Base-by-base conservation (phyloP, 1,140 invertebrate genomes). In the Heliconius hermathena region DNA sequence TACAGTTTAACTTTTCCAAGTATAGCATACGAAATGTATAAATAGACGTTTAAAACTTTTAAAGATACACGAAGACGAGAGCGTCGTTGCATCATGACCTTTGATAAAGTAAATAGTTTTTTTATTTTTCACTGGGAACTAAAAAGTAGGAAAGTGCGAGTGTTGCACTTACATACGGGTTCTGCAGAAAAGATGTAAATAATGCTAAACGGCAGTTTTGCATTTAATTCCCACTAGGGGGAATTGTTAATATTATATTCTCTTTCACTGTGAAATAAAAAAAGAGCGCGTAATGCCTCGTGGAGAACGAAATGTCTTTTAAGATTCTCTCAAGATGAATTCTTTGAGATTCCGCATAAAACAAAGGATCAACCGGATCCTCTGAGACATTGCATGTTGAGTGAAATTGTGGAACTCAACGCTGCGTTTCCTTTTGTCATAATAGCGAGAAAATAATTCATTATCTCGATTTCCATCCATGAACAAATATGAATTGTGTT, bases 51-150 rank as follows among this genome's bases (percentile, higher is more conserved):
- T 66, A 66, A 66, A 66, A 66, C 22, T 66, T 66, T 66, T 26
- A 66, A 29, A 66, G 60, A 66, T 66, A 66, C 60, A 66, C 60
- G 22, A 66, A 66, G 60, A 66, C 60, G 60, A n/a, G n/a, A n/a
- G 26, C 16, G 13, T 66, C 60, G 60, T 66, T 66, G 60, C 60
- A 66, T n/a, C 57, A 22, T 66, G 60, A 66, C 60, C 60, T 66
- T 66, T 66, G 60, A 29, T 66, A 66, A 66, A 66, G 60, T 66
- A 66, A 66, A 66, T 60, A 66, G 11, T 22, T 66, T 66, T 22
- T 66, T 66, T 66, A 66, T 66, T 66, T 66, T 66, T 29, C 60
- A 66, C 22, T 26, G 9, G 22, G n/a, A 26, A 60, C 57, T 60
- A 11, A 16, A 29, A 66, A 66, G 26, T 22, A 0, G 54, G n/a